A percentile compares a stretch with the other conserved stretches of the same genome.
These are phyloP conservation scores for Drosophila kambysellisi DNA, from an alignment of 2,888 invertebrate genomes.

Conservation along the genomic window DNA sequence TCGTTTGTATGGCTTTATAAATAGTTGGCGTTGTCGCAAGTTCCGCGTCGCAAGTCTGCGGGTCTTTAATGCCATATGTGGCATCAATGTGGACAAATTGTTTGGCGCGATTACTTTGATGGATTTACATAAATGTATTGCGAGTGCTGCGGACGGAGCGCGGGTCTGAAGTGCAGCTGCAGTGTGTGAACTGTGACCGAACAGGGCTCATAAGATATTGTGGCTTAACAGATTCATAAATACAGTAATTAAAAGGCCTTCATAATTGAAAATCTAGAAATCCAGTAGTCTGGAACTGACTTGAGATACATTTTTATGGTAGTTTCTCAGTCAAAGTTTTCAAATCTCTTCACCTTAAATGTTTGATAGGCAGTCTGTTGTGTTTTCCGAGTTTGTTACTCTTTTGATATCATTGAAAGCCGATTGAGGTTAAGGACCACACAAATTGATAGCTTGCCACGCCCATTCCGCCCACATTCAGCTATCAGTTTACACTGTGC, in stretches of 20 bases:
- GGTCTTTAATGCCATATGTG: slow-evolving; percentile 51
- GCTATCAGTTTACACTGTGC: slow-evolving; percentile 29
- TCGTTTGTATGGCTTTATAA: slow-evolving; percentile 58
- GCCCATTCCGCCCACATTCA: slow-evolving; percentile 28
- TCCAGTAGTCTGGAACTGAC: not conserved
- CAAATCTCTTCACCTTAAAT: not conserved
- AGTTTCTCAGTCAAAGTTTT: not conserved
- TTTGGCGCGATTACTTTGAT: slow-evolving; percentile 30
- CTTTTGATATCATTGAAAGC: not conserved
- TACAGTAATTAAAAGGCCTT: not conserved
- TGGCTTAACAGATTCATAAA: slow-evolving; percentile 11
- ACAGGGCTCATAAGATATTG: not conserved
- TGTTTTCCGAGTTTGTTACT: not conserved
- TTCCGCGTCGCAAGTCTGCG: slow-evolving; percentile 40
- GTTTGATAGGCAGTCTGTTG: not conserved
- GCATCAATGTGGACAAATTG: slow-evolving; percentile 51
- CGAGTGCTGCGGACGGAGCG: not conserved
- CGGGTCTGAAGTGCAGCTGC: not conserved
- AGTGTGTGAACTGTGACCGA: not conserved
- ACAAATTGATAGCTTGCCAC: slow-evolving; percentile 29
- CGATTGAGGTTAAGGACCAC: slow-evolving; percentile 18
- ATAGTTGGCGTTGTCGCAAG: slow-evolving; percentile 44
- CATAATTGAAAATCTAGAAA: not conserved
- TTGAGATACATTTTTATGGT: not conserved
- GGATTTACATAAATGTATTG: slow-evolving; percentile 34